A percentile compares a stretch with the other conserved stretches of the same genome.
phyloP scores from a whole-genome alignment of 1,140 invertebrate genomes.

The Zaprionus africanus region DNA sequence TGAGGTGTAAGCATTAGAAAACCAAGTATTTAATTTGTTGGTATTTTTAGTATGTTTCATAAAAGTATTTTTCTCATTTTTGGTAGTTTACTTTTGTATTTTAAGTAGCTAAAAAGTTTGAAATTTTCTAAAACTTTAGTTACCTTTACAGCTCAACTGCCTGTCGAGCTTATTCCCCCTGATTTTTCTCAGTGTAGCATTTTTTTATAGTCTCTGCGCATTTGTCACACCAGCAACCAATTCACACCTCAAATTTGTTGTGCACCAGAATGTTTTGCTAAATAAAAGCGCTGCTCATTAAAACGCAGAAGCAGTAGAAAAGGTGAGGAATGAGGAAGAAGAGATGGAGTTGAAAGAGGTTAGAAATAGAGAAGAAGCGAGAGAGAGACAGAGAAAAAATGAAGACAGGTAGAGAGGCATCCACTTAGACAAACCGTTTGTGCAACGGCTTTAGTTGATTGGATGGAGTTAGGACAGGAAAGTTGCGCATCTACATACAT shows the following conservation, averaged over 20 bases:
- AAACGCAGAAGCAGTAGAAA: slow-evolving; percentile 18
- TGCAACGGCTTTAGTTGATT: slow-evolving; percentile 5
- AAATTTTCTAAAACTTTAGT: not conserved
- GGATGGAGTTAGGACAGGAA: slow-evolving; percentile 25
- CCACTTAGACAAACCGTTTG: not conserved
- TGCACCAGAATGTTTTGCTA: slow-evolving; percentile 28
- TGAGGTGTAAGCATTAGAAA: too few species aligned
- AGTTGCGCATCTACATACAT: slow-evolving; percentile 27
- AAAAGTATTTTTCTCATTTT: not conserved
- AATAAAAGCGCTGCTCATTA: slow-evolving; percentile 17
- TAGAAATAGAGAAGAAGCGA: not conserved
- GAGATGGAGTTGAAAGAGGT: not conserved
- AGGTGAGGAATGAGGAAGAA: not conserved
- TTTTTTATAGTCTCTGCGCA: slow-evolving; percentile 14
- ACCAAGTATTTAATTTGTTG: not conserved
- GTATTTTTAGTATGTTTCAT: slow-evolving; percentile 10
- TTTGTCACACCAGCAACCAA: slow-evolving; percentile 41
- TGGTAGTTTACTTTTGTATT: too few species aligned
- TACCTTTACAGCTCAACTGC: not conserved
- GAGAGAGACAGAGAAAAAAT: not conserved
- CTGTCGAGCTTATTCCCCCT: not conserved
- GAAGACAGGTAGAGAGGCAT: not conserved
- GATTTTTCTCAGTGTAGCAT: not conserved
- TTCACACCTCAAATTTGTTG: slow-evolving; percentile 45
- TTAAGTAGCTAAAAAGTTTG: not conserved